Percentiles rank a stretch among this genome's conserved stretches.
Evolutionary conservation across 2,113 vertebrate species (phyloP).

Genomic region (Canis aureus): DNA sequence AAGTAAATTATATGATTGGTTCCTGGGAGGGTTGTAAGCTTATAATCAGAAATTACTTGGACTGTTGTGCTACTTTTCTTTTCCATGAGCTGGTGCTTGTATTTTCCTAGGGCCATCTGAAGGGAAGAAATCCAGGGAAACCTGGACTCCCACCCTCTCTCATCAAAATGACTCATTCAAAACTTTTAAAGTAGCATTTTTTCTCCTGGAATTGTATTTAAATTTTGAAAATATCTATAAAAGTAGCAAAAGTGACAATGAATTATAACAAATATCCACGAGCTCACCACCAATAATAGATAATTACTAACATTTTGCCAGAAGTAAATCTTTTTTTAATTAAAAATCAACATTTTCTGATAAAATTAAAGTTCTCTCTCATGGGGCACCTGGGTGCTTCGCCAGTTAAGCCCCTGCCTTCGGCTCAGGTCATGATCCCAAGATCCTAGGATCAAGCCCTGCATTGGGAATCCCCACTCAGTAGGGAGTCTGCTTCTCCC

Average conservation of each 20-base stretch:
- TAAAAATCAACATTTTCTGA: not conserved
- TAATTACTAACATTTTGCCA: not conserved
- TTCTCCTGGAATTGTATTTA: not conserved
- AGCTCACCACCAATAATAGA: not conserved
- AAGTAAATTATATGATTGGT: not conserved
- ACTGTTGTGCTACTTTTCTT: not conserved
- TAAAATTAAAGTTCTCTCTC: not conserved
- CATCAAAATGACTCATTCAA: not conserved
- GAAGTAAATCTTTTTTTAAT: not conserved
- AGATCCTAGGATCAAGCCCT: too few relatives aligned
- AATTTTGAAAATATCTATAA: not conserved
- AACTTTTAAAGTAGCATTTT: not conserved
- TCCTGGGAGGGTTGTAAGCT: not conserved
- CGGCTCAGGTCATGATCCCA: too few relatives aligned
- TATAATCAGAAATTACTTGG: not conserved
- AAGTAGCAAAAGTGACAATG: slow-evolving; percentile 15
- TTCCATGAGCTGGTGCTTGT: not conserved
- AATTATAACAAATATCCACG: not conserved
- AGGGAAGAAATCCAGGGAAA: not conserved
- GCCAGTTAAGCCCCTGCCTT: too few relatives aligned
- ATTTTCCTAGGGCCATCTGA: not conserved
- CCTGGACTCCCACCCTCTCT: not conserved
- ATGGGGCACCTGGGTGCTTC: too few relatives aligned
- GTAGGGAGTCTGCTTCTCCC: too few relatives aligned
- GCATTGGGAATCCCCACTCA: too few relatives aligned